Percentiles rank a stretch among this genome's conserved stretches.
Evolutionary conservation across 1,140 invertebrate species (phyloP).

Genomic region (Planococcus citri): DNA sequence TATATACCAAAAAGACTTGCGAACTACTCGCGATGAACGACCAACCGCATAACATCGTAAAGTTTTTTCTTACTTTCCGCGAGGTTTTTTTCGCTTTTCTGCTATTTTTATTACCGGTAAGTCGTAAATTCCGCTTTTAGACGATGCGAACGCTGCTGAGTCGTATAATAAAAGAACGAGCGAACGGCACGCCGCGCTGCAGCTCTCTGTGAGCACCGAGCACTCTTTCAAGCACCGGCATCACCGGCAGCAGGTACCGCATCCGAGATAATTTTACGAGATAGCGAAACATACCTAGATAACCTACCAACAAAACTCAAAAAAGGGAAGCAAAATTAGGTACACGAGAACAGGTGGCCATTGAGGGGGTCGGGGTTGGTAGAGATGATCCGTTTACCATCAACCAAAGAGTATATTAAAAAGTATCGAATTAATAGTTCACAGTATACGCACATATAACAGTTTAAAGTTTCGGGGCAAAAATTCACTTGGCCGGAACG

Average conservation of each 20-base stretch:
- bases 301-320: no score
- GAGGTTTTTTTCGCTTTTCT: not conserved
- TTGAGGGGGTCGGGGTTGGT: no score
- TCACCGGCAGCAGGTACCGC: not conserved
- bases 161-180: not conserved
- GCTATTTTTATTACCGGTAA: not conserved
- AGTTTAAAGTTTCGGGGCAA: no score
- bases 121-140: constrained; percentile 2
- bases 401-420: not conserved
- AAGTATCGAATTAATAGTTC: constrained; percentile 1
- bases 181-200: no score
- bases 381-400: not conserved
- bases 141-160: not conserved
- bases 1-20: no score
- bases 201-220: no score
- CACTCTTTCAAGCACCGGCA: no score
- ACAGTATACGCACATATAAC: no score
- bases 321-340: no score
- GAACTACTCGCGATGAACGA: not conserved
- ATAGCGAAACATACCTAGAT: not conserved
- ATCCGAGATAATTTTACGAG: not conserved
- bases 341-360: no score
- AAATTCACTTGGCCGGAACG: not conserved
- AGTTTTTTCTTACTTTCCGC: not conserved
- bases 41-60: not conserved